These are phyloP conservation scores for Ormyrus rosae DNA, from an alignment of 2,888 invertebrate genomes.

Conservation along the genomic window DNA sequence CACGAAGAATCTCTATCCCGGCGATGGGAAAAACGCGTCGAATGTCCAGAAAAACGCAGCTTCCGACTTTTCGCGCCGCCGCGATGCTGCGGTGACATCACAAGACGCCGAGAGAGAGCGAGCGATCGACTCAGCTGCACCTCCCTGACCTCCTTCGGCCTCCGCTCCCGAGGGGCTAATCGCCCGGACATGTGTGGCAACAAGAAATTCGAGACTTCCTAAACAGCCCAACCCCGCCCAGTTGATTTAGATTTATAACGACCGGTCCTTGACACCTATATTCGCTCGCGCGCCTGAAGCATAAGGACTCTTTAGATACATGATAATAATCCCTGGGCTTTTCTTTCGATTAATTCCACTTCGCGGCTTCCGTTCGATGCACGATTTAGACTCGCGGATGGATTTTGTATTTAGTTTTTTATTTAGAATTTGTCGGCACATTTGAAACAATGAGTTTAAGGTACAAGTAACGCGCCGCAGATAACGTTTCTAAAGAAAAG, in stretches of 20 bases:
- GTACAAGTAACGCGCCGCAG: too few species aligned
- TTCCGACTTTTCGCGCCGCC: conserved; percentile 34
- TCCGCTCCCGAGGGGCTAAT: conserved; percentile 57
- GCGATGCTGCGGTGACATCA: conserved; percentile 39
- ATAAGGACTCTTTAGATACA: too few species aligned
- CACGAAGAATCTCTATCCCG: too few species aligned
- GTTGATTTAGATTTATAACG: conserved; percentile 57
- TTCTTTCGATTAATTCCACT: too few species aligned
- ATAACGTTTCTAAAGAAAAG: too few species aligned
- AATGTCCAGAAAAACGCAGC: neutral
- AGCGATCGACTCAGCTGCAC: conserved; percentile 58
- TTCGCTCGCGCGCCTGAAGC: neutral
- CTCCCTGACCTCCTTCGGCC: conserved; percentile 53
- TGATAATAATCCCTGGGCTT: too few species aligned
- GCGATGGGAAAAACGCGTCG: neutral
- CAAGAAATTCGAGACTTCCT: conserved; percentile 70
- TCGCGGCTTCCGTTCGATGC: too few species aligned
- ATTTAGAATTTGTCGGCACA: too few species aligned
- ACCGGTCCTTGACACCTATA: conserved; percentile 37
- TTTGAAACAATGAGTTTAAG: too few species aligned
- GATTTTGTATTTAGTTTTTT: too few species aligned
- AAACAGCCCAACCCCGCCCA: conserved; percentile 52
- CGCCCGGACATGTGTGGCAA: conserved; percentile 71
- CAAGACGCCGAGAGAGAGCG: conserved; percentile 61
- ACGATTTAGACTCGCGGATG: too few species aligned